A percentile compares a stretch with the other conserved stretches of the same genome.
Conservation (phyloP, 1,140 invertebrate species). For the Cydia pomonella region DNA sequence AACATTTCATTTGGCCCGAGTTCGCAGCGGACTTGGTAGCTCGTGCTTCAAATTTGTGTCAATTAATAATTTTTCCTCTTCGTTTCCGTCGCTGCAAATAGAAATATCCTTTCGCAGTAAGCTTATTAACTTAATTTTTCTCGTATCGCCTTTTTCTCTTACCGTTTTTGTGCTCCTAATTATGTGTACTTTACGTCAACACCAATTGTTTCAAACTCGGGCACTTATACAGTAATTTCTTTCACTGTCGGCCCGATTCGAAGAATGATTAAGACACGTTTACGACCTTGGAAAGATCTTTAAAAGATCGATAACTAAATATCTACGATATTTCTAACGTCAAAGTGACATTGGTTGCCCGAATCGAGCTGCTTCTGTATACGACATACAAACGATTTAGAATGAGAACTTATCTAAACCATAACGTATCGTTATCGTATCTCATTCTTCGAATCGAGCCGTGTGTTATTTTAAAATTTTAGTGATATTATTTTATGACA, state of each 20-base stretch:
- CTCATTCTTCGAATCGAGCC: too few species aligned
- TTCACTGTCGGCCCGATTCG: too few species aligned
- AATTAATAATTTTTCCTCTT: conserved; percentile 54
- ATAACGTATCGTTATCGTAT: too few species aligned
- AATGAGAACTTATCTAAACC: too few species aligned
- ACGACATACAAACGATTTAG: too few species aligned
- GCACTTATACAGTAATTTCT: not conserved
- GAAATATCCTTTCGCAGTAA: conserved; percentile 44
- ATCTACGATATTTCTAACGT: too few species aligned
- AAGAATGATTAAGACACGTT: too few species aligned
- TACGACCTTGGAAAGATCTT: too few species aligned
- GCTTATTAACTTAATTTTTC: conserved; percentile 24
- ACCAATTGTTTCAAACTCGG: not conserved
- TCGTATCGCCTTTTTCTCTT: conserved; percentile 8
- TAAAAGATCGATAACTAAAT: too few species aligned
- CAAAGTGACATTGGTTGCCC: too few species aligned
- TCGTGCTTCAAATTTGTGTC: conserved; percentile 59
- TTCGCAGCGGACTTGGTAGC: conserved; percentile 42
- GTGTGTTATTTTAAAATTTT: not conserved
- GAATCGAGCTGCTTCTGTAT: too few species aligned
- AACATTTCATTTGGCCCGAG: conserved; percentile 66
- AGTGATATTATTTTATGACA: too few species aligned
- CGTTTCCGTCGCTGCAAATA: conserved; percentile 46
- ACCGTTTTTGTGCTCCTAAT: not conserved
- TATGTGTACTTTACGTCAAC: conserved; percentile 13